Evolutionary conservation across 2,113 vertebrate species (phyloP).

Genomic region (Podiceps cristatus): DNA sequence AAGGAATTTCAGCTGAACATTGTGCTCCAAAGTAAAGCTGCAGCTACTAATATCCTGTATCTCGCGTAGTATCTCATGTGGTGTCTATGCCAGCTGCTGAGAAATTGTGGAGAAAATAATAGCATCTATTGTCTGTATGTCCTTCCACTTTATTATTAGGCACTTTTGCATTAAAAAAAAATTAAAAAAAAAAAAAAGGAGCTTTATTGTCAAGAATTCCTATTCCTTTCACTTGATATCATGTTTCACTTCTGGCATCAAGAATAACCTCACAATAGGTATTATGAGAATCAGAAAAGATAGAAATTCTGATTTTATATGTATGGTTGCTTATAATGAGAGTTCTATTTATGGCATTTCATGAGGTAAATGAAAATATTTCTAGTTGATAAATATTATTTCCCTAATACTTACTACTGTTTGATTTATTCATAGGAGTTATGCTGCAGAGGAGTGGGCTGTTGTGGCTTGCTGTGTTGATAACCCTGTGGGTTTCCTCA

Average conservation of each 20-base stretch:
- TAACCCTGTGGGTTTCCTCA: slow-evolving; percentile 77
- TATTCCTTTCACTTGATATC: neutral
- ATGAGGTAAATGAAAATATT: neutral
- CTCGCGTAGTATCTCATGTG: neutral
- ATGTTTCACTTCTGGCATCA: neutral
- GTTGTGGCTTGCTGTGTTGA: slow-evolving; percentile 79
- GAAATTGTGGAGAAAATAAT: neutral
- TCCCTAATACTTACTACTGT: neutral
- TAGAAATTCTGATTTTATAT: neutral
- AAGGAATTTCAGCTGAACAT: neutral
- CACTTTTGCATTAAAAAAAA: neutral
- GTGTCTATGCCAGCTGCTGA: neutral
- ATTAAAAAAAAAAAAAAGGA: neutral
- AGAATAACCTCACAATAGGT: neutral
- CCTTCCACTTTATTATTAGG: neutral
- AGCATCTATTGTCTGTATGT: neutral
- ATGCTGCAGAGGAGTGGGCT: slow-evolving; percentile 83
- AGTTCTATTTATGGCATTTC: neutral
- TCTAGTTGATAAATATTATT: neutral
- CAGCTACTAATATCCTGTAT: neutral
- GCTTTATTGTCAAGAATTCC: neutral
- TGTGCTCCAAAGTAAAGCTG: neutral
- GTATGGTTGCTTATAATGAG: neutral
- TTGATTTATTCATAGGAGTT: slow-evolving; percentile 71
- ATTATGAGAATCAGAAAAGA: neutral